Evolutionary conservation across 2,888 invertebrate genomes (phyloP).

Genomic region (Drosophila birchii): DNA sequence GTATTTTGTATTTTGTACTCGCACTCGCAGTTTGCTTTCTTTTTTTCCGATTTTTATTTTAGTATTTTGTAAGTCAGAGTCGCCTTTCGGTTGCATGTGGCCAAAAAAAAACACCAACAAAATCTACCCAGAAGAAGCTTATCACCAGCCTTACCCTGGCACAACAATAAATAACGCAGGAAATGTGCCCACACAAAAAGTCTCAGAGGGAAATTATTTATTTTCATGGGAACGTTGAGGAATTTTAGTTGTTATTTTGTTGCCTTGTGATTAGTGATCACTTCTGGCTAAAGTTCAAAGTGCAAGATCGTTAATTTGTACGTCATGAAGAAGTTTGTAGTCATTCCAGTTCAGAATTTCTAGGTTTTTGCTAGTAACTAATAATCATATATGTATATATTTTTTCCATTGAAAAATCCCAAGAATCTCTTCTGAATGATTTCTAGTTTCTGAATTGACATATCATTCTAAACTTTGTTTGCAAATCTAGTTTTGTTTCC

Average conservation of each 20-base stretch:
- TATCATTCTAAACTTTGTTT: background rate
- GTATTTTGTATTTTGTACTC: constrained; percentile 45
- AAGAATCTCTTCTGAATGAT: background rate
- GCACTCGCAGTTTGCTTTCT: constrained; percentile 48
- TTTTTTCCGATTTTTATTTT: constrained; percentile 32
- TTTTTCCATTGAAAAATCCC: background rate
- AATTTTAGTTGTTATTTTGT: constrained; percentile 28
- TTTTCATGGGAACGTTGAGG: constrained; percentile 38
- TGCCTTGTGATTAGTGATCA: constrained; percentile 25
- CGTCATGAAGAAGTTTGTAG: background rate
- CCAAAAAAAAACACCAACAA: constrained; percentile 20
- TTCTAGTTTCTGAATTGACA: constrained; percentile 10
- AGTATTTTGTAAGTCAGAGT: constrained; percentile 31
- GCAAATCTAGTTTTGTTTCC: background rate
- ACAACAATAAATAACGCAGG: constrained; percentile 41
- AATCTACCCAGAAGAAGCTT: constrained; percentile 38
- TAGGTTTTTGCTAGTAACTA: background rate
- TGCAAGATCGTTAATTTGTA: constrained; percentile 26
- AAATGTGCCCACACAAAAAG: constrained; percentile 40
- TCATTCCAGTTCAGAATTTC: background rate
- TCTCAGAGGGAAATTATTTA: constrained; percentile 29
- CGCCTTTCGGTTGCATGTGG: constrained; percentile 26
- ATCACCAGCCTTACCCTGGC: constrained; percentile 15
- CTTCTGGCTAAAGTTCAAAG: constrained; percentile 39
- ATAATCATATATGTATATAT: background rate